Conservation (phyloP, 2,113 vertebrate genomes). For the Bubalus kerabau region DNA sequence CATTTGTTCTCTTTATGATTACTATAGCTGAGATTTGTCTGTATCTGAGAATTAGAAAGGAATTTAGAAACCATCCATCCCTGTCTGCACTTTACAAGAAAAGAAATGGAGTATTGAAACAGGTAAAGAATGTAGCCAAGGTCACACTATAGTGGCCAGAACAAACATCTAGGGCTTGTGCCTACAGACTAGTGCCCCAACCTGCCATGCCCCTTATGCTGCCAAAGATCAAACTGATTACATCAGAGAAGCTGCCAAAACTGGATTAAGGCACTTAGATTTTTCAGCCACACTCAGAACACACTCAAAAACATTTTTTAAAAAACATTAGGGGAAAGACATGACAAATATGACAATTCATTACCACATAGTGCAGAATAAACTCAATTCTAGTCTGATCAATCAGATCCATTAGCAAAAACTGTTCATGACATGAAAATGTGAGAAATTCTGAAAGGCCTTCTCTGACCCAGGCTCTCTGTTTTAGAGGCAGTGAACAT, state of each 20-base stretch:
- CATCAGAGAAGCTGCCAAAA: neutral
- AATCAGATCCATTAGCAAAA: neutral
- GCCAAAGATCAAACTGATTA: neutral
- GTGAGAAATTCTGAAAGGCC: neutral
- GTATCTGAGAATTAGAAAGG: neutral
- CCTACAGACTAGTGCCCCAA: neutral
- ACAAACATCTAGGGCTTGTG: neutral
- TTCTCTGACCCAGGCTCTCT: too few relatives aligned
- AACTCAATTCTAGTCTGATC: neutral
- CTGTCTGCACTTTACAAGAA: neutral
- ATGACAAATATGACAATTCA: neutral
- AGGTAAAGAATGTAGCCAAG: neutral
- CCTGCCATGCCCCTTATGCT: neutral
- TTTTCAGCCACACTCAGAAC: neutral
- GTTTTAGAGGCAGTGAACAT: accelerated
- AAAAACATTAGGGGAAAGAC: neutral
- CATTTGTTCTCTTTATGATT: constrained; percentile 16
- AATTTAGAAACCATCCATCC: neutral
- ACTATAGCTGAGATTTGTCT: neutral
- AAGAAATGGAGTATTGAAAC: neutral
- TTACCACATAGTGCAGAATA: neutral
- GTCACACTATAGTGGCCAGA: too few relatives aligned
- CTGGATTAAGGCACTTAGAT: neutral
- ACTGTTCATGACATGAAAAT: neutral
- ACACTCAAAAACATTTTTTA: neutral